These are phyloP conservation scores for Ispidina lecontei DNA, from an alignment of 2,797 vertebrate species.

Conservation along the genomic window DNA sequence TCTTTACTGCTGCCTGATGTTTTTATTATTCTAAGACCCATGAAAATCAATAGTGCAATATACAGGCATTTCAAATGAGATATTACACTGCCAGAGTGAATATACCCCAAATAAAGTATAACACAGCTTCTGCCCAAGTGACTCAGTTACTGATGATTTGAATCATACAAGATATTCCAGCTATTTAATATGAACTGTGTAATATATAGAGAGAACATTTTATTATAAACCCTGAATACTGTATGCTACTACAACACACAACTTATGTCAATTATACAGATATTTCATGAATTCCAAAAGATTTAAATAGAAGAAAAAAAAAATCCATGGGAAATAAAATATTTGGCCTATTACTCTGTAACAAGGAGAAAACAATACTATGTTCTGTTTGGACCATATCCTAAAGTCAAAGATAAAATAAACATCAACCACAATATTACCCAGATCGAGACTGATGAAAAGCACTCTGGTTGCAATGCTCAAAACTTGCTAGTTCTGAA, in stretches of 20 bases:
- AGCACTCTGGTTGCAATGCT: neutral
- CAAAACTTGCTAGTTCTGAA: neutral
- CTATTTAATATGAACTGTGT: neutral
- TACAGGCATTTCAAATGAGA: conserved; percentile 26
- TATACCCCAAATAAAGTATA: conserved; percentile 24
- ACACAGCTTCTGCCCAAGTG: neutral
- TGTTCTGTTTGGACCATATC: neutral
- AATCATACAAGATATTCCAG: conserved; percentile 2
- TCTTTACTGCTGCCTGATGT: conserved; percentile 11
- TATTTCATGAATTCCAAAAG: neutral
- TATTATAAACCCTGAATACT: neutral
- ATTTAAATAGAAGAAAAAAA: neutral
- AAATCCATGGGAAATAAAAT: neutral
- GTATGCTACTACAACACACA: neutral
- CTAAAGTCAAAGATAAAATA: neutral
- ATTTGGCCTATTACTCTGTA: neutral
- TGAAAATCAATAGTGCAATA: conserved; percentile 59
- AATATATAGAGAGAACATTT: neutral
- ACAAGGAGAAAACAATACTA: neutral
- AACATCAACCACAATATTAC: neutral
- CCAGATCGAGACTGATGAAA: neutral
- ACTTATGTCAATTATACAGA: neutral
- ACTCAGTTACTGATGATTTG: neutral
- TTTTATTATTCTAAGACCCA: conserved; percentile 37
- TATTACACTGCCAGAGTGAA: conserved; percentile 11